Conservation (phyloP, 2,888 invertebrate species). For the Amphipoea lucens region DNA sequence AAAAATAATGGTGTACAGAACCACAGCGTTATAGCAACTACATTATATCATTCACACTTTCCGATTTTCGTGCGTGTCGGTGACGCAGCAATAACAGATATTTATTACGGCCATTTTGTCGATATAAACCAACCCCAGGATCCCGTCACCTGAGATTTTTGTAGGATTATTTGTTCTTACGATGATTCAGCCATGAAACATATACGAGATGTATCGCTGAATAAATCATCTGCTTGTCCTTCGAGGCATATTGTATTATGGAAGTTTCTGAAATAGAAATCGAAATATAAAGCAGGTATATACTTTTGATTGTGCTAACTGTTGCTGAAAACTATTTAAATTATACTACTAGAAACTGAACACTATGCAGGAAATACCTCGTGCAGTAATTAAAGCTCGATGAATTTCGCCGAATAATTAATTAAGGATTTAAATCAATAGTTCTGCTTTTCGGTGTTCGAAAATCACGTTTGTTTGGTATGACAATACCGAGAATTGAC, state of each 20-base stretch:
- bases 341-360: not conserved
- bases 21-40: constrained; percentile 29
- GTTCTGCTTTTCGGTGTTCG: not conserved
- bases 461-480: constrained; percentile 12
- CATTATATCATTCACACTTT: constrained; percentile 70
- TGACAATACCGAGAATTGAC: constrained; percentile 1
- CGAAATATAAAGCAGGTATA: constrained; percentile 2
- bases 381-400: constrained; percentile 3
- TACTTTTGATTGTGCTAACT: not conserved
- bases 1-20: constrained; percentile 33
- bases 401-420: not conserved
- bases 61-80: constrained; percentile 65
- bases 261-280: constrained; percentile 21
- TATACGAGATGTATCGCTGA: constrained; percentile 47
- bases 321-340: constrained; percentile 3
- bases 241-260: constrained; percentile 21
- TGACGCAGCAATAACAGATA: constrained; percentile 73
- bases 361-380: not conserved
- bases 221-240: constrained; percentile 52
- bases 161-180: constrained; percentile 58
- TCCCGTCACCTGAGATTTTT: constrained; percentile 65
- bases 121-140: constrained; percentile 52
- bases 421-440: constrained; percentile 18
- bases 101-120: constrained; percentile 69
- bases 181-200: constrained; percentile 51